Evolutionary conservation across 2,797 vertebrate genomes (phyloP).

Genomic region (Lagodon rhomboides): DNA sequence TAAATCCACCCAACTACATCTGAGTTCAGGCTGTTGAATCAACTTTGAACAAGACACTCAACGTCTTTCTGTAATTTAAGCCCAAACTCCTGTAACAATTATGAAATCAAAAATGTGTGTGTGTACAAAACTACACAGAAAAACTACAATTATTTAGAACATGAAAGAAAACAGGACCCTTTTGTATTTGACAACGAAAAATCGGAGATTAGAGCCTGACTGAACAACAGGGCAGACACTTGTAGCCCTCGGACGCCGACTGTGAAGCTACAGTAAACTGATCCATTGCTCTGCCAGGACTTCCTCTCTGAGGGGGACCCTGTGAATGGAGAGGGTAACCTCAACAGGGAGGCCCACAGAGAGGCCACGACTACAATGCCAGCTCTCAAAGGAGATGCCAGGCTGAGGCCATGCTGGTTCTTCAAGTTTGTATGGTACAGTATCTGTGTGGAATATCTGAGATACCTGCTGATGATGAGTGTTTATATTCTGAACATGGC

Average conservation of each 20-base stretch:
- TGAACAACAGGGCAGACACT: constrained; percentile 9
- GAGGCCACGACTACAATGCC: constrained; percentile 33
- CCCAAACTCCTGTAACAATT: no score
- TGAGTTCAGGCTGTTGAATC: not conserved
- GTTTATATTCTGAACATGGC: not conserved
- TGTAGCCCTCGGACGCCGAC: constrained; percentile 2
- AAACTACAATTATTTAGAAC: not conserved
- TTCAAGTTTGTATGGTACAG: not conserved
- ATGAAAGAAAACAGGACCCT: not conserved
- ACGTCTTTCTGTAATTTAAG: not conserved
- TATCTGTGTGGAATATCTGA: not conserved
- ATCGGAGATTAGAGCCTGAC: not conserved
- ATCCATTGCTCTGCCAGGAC: constrained; percentile 41
- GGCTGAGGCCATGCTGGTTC: not conserved
- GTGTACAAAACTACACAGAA: not conserved
- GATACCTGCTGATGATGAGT: not conserved
- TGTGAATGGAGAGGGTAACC: constrained; percentile 47
- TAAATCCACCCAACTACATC: not conserved
- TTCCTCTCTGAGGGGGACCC: constrained; percentile 41
- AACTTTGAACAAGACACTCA: not conserved
- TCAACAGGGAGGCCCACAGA: constrained; percentile 57
- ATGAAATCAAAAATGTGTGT: not conserved
- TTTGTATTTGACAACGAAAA: not conserved
- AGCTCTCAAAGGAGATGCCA: constrained; percentile 6
- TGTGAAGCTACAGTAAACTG: constrained; percentile 21